Evolutionary conservation across 2,113 vertebrate species (phyloP).

Genomic region (Notarius lentiginosus): DNA sequence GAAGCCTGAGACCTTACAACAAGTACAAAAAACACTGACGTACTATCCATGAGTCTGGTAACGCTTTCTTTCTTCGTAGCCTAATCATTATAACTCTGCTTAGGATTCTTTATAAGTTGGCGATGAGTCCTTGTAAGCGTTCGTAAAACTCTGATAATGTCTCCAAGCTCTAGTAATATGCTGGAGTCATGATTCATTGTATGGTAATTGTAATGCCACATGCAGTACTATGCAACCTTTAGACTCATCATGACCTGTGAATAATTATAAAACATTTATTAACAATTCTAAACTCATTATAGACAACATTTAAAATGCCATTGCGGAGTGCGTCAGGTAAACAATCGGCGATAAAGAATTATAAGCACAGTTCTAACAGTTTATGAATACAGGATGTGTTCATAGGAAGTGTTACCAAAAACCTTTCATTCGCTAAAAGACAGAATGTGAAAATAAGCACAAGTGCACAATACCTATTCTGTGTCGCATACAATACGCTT

Average conservation of each 20-base stretch:
- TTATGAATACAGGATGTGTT: neutral
- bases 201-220: no score
- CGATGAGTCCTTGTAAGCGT: neutral
- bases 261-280: neutral
- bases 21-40: conserved; percentile 20
- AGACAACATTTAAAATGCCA: neutral
- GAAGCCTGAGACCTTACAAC: neutral
- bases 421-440: neutral
- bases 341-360: neutral
- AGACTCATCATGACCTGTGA: neutral
- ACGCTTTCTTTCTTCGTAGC: neutral
- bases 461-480: conserved; percentile 19
- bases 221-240: neutral
- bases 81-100: neutral
- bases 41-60: neutral
- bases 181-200: no score
- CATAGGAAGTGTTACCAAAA: neutral
- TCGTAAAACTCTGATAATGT: neutral
- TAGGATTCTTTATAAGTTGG: neutral
- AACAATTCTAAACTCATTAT: neutral
- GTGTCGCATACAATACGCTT: conserved; percentile 29
- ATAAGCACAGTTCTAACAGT: neutral
- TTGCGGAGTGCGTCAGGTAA: neutral
- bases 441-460: conserved; percentile 32
- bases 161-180: no score